phyloP scores from a whole-genome alignment of 2,797 vertebrate species.

The Pangasius krempfi region DNA sequence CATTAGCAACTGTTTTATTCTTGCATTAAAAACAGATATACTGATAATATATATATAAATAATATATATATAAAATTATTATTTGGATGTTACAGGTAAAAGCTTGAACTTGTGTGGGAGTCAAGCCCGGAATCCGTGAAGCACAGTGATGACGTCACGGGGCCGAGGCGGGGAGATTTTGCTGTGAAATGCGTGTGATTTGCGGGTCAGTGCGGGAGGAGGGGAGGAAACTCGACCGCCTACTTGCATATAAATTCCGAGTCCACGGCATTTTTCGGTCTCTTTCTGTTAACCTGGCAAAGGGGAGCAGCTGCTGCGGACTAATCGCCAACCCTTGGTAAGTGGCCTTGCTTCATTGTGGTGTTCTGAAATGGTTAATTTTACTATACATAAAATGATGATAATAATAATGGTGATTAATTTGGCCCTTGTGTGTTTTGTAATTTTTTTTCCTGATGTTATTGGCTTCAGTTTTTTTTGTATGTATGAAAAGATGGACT shows the following conservation, averaged over 20 bases:
- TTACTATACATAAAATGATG: no score
- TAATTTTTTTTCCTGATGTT: not conserved
- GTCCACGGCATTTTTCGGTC: slow-evolving; percentile 64
- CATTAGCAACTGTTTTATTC: not conserved
- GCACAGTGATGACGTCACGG: slow-evolving; percentile 70
- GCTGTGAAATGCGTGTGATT: slow-evolving; percentile 76
- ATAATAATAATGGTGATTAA: no score
- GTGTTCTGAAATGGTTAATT: not conserved
- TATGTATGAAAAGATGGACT: not conserved
- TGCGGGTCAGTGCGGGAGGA: slow-evolving; percentile 68
- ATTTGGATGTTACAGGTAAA: not conserved
- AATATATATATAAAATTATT: not conserved
- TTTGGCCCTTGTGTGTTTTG: accelerated
- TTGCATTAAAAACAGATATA: not conserved
- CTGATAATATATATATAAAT: not conserved
- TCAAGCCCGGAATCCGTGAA: slow-evolving; percentile 31
- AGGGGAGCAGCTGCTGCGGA: slow-evolving; percentile 78
- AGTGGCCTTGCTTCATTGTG: slow-evolving; percentile 48
- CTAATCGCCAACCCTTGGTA: slow-evolving; percentile 76
- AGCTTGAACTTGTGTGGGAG: not conserved
- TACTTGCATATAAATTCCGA: slow-evolving; percentile 77
- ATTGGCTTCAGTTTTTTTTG: not conserved
- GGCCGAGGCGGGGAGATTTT: slow-evolving; percentile 59
- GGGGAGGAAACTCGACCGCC: slow-evolving; percentile 67
- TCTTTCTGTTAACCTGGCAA: slow-evolving; percentile 85